Conservation (phyloP, 2,888 invertebrate species). For the Drosophila sordidula region DNA sequence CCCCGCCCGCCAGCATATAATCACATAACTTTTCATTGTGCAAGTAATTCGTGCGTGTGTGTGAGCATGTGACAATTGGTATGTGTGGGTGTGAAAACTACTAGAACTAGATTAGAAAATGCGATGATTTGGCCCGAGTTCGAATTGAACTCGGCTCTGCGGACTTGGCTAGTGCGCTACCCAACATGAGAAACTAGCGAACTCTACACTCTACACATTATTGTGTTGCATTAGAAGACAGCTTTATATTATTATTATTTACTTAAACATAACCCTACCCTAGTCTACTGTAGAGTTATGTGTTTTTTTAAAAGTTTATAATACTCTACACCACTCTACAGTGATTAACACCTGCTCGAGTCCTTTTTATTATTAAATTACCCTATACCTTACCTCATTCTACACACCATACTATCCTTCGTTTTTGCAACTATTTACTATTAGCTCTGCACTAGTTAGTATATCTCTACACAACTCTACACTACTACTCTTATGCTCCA, state of each 20-base stretch:
- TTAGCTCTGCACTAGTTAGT: too few species aligned
- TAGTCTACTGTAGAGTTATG: too few species aligned
- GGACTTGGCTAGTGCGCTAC: conserved; percentile 16
- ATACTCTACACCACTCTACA: background rate
- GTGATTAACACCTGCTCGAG: background rate
- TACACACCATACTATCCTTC: too few species aligned
- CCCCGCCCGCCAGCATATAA: conserved; percentile 25
- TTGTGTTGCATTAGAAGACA: too few species aligned
- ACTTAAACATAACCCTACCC: too few species aligned
- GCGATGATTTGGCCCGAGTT: conserved; percentile 19
- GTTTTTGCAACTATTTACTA: too few species aligned
- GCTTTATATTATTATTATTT: too few species aligned
- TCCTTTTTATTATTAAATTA: too few species aligned
- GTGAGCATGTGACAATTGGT: conserved; percentile 57
- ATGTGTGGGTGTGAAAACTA: conserved; percentile 52
- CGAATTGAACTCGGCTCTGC: background rate
- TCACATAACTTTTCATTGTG: conserved; percentile 65
- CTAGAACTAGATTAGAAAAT: conserved; percentile 59
- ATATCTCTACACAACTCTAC: background rate
- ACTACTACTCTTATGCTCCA: background rate
- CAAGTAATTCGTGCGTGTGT: conserved; percentile 38
- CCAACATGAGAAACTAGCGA: background rate
- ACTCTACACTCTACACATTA: background rate
- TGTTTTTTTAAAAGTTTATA: too few species aligned
- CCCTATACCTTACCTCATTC: too few species aligned